A percentile compares a stretch with the other conserved stretches of the same genome.
Evolutionary conservation across 1,140 invertebrate species (phyloP).

Genomic region (Procambarus virginalis): DNA sequence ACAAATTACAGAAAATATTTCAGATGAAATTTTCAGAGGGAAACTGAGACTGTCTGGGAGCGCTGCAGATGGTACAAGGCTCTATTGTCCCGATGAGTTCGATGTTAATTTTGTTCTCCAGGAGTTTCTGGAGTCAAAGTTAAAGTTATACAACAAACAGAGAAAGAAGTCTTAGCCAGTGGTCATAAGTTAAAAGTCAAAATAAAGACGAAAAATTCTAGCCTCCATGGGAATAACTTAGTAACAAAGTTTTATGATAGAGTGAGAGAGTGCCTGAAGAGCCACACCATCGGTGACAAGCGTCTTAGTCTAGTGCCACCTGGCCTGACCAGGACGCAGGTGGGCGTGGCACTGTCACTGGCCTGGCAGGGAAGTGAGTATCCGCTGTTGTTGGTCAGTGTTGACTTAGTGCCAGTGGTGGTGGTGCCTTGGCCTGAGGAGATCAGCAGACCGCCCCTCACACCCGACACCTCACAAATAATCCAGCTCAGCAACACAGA

Average conservation of each 20-base stretch:
- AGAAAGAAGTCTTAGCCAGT: neutral
- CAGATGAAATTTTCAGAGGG: neutral
- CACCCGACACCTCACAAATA: too few species aligned
- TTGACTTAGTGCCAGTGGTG: slow-evolving; percentile 30
- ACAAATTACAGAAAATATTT: slow-evolving; percentile 2
- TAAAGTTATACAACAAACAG: neutral
- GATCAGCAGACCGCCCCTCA: neutral
- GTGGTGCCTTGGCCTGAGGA: neutral
- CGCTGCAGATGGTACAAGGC: slow-evolving; percentile 26
- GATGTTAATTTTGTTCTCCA: slow-evolving; percentile 32
- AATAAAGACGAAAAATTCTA: neutral
- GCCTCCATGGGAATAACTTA: neutral
- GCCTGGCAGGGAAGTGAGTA: too few species aligned
- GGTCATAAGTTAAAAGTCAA: neutral
- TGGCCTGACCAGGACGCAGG: too few species aligned
- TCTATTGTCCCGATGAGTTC: slow-evolving; percentile 40
- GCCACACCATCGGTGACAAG: slow-evolving; percentile 3
- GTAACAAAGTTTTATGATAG: neutral
- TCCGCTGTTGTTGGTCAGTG: too few species aligned
- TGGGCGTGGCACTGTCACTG: too few species aligned
- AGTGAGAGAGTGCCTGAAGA: neutral
- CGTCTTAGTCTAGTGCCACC: neutral
- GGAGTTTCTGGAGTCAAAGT: neutral
- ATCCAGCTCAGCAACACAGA: too few species aligned
- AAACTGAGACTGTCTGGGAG: slow-evolving; percentile 7